Evolutionary conservation across 2,113 vertebrate genomes (phyloP).

Genomic region (Poicephalus gulielmi): DNA sequence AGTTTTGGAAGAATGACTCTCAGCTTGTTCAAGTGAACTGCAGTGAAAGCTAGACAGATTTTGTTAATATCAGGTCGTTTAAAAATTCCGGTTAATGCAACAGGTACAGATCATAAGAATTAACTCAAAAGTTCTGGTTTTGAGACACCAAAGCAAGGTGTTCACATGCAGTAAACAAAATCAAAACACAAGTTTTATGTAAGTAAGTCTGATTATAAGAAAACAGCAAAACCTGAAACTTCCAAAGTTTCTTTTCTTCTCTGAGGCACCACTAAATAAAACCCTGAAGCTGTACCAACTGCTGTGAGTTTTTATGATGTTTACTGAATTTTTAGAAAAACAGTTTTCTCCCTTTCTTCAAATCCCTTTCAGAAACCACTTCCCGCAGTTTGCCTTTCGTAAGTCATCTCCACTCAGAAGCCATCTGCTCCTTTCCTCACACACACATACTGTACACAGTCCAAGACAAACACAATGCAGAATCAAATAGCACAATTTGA

Average conservation of each 20-base stretch:
- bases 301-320: neutral
- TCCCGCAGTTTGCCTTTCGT: neutral
- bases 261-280: neutral
- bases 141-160: neutral
- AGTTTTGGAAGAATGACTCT: neutral
- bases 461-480: constrained; percentile 25
- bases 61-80: neutral
- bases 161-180: neutral
- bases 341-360: neutral
- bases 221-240: neutral
- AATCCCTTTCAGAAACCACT: constrained; percentile 27
- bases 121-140: neutral
- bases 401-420: constrained; percentile 32
- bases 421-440: constrained; percentile 43
- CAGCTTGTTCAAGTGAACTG: neutral
- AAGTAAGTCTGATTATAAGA: neutral
- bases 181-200: neutral
- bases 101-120: constrained; percentile 3
- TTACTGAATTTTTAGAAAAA: neutral
- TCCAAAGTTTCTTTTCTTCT: neutral
- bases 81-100: constrained; percentile 5
- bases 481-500: neutral
- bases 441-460: neutral
- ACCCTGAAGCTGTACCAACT: neutral
- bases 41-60: neutral